phyloP scores from a whole-genome alignment of 2,888 invertebrate genomes.

The Osmoderma eremita region DNA sequence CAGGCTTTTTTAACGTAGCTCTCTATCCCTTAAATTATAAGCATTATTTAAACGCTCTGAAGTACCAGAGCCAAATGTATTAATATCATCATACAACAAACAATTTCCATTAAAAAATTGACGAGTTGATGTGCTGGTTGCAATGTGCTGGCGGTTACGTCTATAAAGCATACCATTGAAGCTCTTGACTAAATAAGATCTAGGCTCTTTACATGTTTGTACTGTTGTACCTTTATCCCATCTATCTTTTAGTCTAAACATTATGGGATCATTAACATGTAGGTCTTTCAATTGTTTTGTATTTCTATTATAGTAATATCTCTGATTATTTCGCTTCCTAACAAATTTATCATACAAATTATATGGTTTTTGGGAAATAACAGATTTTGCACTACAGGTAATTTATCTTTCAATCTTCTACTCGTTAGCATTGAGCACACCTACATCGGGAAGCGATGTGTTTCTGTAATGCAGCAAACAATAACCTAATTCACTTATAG shows the following conservation, averaged over 20 bases:
- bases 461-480: conserved; percentile 46
- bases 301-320: conserved; percentile 5
- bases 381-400: conserved; percentile 6
- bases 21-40: too few species aligned
- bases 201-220: too few species aligned
- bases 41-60: too few species aligned
- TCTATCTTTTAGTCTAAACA: not conserved
- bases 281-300: conserved; percentile 5
- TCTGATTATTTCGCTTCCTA: conserved; percentile 4
- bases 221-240: not conserved
- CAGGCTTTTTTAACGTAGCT: too few species aligned
- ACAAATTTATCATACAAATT: conserved; percentile 1
- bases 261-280: not conserved
- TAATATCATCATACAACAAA: too few species aligned
- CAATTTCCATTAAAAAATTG: too few species aligned
- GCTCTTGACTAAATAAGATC: too few species aligned
- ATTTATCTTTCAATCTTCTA: conserved; percentile 13
- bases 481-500: conserved; percentile 20
- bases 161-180: too few species aligned
- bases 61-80: too few species aligned
- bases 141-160: too few species aligned
- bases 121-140: too few species aligned
- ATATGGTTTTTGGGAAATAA: not conserved
- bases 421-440: conserved; percentile 42
- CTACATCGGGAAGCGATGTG: conserved; percentile 40